Percentiles rank a stretch among this genome's conserved stretches.
Evolutionary conservation across 2,797 vertebrate species (phyloP).

Genomic region (Chloroceryle inda): DNA sequence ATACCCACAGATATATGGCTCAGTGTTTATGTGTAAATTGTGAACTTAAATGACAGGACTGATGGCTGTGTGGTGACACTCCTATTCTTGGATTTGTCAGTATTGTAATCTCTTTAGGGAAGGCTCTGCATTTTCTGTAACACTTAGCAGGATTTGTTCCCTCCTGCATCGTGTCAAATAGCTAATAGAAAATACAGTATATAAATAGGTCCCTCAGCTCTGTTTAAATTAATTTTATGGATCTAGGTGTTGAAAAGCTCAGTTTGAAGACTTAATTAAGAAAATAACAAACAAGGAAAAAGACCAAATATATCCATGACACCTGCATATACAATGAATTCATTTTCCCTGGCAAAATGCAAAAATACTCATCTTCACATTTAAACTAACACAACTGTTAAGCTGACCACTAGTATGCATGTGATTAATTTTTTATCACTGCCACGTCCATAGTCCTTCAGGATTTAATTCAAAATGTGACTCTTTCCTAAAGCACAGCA

Average conservation of each 20-base stretch:
- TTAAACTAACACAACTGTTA: slow-evolving; percentile 39
- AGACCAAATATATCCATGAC: slow-evolving; percentile 23
- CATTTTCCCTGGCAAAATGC: neutral
- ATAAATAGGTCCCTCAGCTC: slow-evolving; percentile 36
- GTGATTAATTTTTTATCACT: slow-evolving; percentile 67
- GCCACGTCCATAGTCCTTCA: slow-evolving; percentile 46
- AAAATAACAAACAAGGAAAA: slow-evolving; percentile 51
- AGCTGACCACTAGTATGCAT: slow-evolving; percentile 66
- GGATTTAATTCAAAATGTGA: slow-evolving; percentile 73
- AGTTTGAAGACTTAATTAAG: slow-evolving; percentile 67
- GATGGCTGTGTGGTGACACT: neutral
- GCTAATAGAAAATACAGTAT: slow-evolving; percentile 29
- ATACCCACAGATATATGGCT: neutral
- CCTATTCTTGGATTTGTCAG: neutral
- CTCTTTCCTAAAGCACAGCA: slow-evolving; percentile 64
- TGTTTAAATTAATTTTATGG: slow-evolving; percentile 62
- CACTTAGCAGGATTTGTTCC: neutral
- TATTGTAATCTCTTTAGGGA: neutral
- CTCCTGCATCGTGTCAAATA: neutral
- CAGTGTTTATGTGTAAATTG: neutral
- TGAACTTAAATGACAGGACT: neutral
- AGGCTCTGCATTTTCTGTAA: neutral
- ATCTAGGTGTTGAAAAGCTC: slow-evolving; percentile 65
- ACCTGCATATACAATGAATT: slow-evolving; percentile 30
- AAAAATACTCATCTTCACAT: neutral